These are phyloP conservation scores for Thymelicus acteon DNA, from an alignment of 2,888 invertebrate species.

Conservation along the genomic window DNA sequence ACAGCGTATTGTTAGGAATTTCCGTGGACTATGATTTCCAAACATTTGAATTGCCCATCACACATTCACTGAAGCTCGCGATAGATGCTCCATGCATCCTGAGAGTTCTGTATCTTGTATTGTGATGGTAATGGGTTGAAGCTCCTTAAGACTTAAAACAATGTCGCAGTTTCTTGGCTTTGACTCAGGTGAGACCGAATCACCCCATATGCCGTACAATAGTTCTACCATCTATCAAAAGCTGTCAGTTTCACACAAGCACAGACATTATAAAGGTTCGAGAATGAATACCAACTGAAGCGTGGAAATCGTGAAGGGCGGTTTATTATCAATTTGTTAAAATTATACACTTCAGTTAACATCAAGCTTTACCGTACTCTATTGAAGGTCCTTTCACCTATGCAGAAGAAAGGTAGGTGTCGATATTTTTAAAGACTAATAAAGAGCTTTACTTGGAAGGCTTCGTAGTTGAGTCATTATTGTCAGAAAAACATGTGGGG, in stretches of 20 bases:
- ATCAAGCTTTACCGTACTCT: background rate
- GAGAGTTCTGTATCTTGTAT: too few species aligned
- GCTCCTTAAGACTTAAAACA: too few species aligned
- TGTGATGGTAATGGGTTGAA: too few species aligned
- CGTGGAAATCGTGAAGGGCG: background rate
- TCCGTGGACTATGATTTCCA: too few species aligned
- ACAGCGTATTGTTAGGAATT: too few species aligned
- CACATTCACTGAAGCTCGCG: too few species aligned
- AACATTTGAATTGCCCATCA: too few species aligned
- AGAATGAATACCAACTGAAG: slow-evolving; percentile 1
- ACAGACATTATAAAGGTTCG: background rate
- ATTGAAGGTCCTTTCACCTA: background rate
- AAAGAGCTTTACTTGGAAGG: background rate
- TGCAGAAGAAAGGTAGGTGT: background rate
- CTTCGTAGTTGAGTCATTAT: background rate
- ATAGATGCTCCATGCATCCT: too few species aligned
- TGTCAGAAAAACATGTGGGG: background rate
- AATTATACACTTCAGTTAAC: background rate
- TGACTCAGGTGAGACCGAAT: background rate
- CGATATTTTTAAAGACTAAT: background rate
- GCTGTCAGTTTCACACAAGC: background rate
- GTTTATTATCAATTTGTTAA: slow-evolving; percentile 1
- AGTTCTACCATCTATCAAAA: slow-evolving; percentile 5
- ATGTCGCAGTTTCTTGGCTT: slow-evolving; percentile 2
- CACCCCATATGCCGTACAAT: background rate